Evolutionary conservation across 2,797 vertebrate species (phyloP).

Genomic region (Sebastolobus alascanus): DNA sequence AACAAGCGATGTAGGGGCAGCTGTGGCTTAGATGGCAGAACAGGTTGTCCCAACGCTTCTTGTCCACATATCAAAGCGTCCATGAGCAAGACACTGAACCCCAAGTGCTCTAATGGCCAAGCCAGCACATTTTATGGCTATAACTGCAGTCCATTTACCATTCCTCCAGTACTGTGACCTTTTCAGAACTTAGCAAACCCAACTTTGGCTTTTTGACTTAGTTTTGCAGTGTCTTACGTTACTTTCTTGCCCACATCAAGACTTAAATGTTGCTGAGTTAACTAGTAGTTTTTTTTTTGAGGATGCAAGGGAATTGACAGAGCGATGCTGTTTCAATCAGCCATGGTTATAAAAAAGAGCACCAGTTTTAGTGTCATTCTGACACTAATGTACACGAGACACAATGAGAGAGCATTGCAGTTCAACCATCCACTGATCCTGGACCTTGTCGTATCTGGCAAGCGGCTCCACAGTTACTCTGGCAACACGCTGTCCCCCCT

Average conservation of each 20-base stretch:
- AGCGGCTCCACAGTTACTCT: conserved; percentile 79
- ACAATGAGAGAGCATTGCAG: conserved; percentile 55
- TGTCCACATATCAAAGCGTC: not conserved
- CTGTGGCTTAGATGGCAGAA: not conserved
- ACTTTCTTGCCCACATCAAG: no score
- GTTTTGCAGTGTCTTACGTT: not conserved
- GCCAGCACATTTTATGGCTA: no score
- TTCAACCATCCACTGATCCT: conserved; percentile 59
- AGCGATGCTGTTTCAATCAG: conserved; percentile 8
- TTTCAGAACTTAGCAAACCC: not conserved
- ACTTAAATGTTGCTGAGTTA: rapidly evolving
- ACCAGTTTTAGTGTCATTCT: not conserved
- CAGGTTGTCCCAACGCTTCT: no score
- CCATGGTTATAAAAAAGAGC: not conserved
- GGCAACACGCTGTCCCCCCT: conserved; percentile 85
- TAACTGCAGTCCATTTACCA: not conserved
- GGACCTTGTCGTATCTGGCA: conserved; percentile 64
- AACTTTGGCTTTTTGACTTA: not conserved
- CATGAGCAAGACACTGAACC: not conserved
- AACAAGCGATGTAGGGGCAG: not conserved
- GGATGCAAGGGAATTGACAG: conserved; percentile 9
- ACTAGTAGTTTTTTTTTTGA: no score
- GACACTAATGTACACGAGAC: not conserved
- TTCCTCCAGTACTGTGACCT: not conserved
- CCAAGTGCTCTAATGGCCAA: not conserved